phyloP scores from a whole-genome alignment of 2,888 invertebrate genomes.

The Andrena flavipes region DNA sequence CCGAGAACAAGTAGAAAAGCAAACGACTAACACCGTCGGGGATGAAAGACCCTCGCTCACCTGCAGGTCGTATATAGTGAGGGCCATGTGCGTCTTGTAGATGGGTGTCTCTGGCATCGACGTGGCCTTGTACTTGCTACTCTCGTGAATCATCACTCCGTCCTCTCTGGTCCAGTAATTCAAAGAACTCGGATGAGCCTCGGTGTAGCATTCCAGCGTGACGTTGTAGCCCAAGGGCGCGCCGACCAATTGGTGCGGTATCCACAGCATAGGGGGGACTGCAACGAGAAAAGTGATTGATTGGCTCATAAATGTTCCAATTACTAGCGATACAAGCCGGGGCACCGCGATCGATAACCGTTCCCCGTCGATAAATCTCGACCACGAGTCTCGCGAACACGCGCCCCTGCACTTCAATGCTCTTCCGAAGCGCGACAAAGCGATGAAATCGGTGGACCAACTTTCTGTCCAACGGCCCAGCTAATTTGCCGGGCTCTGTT shows the following conservation, averaged over 20 bases:
- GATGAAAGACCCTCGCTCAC: conserved; percentile 60
- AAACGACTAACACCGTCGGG: neutral
- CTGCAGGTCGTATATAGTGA: conserved; percentile 91
- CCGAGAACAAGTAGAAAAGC: neutral
- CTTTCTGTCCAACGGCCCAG: neutral
- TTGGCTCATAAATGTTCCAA: conserved; percentile 81
- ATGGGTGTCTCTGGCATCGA: conserved; percentile 89
- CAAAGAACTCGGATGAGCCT: conserved; percentile 95
- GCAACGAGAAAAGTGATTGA: conserved; percentile 82
- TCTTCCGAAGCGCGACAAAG: conserved; percentile 22
- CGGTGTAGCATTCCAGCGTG: conserved; percentile 94
- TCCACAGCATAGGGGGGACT: conserved; percentile 97
- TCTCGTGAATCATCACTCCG: conserved; percentile 95
- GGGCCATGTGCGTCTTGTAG: conserved; percentile 95
- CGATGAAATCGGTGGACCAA: neutral
- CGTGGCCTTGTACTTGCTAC: conserved; percentile 89
- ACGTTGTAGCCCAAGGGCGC: conserved; percentile 93
- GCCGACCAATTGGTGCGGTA: conserved; percentile 95
- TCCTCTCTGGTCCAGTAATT: conserved; percentile 96
- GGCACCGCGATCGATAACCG: conserved; percentile 72
- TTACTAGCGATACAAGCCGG: conserved; percentile 74
- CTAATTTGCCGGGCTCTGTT: neutral
- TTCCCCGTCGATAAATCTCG: conserved; percentile 74
- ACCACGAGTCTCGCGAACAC: conserved; percentile 22
- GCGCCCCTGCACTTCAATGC: conserved; percentile 21